A percentile compares a stretch with the other conserved stretches of the same genome.
phyloP scores from a whole-genome alignment of 92 coral and sea anemone genomes.

The Epizoanthus ramosus region DNA sequence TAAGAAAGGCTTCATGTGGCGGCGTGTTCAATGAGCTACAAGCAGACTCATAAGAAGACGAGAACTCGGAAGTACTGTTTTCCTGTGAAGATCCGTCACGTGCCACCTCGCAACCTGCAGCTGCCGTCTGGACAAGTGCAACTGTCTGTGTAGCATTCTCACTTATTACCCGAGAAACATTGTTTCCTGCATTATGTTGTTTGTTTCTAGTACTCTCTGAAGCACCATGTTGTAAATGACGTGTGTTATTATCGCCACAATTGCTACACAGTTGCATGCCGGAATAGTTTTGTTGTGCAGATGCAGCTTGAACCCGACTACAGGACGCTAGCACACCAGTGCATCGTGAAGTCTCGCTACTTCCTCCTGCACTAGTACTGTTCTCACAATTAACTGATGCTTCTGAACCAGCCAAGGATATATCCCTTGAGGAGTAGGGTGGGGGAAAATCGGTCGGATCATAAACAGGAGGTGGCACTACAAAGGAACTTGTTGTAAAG shows the following conservation, averaged over 20 bases:
- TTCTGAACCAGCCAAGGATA: slow-evolving; percentile 80
- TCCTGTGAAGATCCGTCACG: slow-evolving; percentile 28
- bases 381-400: slow-evolving; percentile 43
- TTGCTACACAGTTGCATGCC: neutral
- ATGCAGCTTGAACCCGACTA: neutral
- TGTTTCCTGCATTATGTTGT: slow-evolving; percentile 25
- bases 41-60: slow-evolving; percentile 26
- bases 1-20: neutral
- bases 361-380: neutral
- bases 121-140: neutral
- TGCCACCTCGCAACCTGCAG: neutral
- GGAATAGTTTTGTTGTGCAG: neutral
- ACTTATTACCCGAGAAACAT: neutral
- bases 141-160: neutral
- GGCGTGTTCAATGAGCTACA: slow-evolving; percentile 34
- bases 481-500: slow-evolving; percentile 65
- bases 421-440: slow-evolving; percentile 92
- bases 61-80: slow-evolving; percentile 21
- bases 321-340: neutral
- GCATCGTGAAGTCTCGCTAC: neutral
- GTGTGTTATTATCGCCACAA: slow-evolving; percentile 19
- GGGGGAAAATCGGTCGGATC: slow-evolving; percentile 99
- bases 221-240: slow-evolving; percentile 6
- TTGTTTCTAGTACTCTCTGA: neutral
- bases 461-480: slow-evolving; percentile 95